Evolutionary conservation across 2,888 invertebrate genomes (phyloP).

Genomic region (Itoplectis maculator): DNA sequence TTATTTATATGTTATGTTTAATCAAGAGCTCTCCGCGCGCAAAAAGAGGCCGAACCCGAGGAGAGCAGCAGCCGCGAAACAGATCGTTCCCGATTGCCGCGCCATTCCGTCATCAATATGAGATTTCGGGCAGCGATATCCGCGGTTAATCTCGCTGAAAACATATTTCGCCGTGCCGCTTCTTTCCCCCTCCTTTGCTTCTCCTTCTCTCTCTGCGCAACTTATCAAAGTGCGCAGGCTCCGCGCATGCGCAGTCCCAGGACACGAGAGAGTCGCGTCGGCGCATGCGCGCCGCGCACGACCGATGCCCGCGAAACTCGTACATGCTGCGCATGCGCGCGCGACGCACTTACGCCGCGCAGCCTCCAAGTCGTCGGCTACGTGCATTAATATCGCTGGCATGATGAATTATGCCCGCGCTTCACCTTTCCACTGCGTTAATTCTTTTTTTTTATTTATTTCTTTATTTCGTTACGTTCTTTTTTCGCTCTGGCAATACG

Average conservation of each 20-base stretch:
- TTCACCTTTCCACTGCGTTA: slow-evolving; percentile 18
- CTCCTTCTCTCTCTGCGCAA: slow-evolving; percentile 36
- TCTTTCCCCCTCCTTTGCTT: too few species aligned
- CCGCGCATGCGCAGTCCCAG: slow-evolving; percentile 9
- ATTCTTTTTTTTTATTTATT: slow-evolving; percentile 51
- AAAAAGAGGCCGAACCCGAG: too few species aligned
- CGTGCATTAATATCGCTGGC: slow-evolving; percentile 79
- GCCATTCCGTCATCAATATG: slow-evolving; percentile 52
- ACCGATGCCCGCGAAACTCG: slow-evolving; percentile 1
- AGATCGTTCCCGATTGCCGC: slow-evolving; percentile 34
- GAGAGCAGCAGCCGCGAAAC: slow-evolving; percentile 28
- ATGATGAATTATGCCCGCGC: slow-evolving; percentile 78
- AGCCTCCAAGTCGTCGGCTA: slow-evolving; percentile 54
- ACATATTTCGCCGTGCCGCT: slow-evolving; percentile 40
- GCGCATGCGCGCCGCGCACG: slow-evolving; percentile 5
- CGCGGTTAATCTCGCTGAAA: slow-evolving; percentile 46
- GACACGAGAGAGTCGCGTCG: too few species aligned
- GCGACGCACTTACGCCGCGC: slow-evolving; percentile 56
- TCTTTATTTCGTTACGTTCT: slow-evolving; percentile 60
- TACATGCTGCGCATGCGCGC: slow-evolving; percentile 18
- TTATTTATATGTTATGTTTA: slow-evolving; percentile 59
- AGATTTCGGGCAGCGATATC: slow-evolving; percentile 48
- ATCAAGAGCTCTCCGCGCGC: slow-evolving; percentile 43
- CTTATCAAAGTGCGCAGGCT: slow-evolving; percentile 40
- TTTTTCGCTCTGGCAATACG: background rate